Evolutionary conservation across 2,797 vertebrate species (phyloP), one percentile per base, ranked within the genome.

Genomic region (Neosilurus mollespiculum): DNA sequence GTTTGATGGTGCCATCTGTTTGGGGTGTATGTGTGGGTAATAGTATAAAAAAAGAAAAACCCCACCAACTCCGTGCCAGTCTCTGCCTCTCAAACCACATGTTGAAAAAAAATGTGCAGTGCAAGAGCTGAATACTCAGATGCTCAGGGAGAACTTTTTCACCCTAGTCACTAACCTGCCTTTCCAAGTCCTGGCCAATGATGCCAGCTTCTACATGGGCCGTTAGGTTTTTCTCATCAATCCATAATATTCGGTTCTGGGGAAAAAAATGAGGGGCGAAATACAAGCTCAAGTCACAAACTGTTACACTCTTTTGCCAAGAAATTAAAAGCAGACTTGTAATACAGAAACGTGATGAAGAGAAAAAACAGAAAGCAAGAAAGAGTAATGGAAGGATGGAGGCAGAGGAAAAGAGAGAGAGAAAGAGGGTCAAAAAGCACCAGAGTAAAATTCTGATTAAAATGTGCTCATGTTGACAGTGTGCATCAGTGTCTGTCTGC

Each of bases 161-260:
- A 65, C 62, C 24, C 58, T 43, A 69, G 24, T 72, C 54, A 88
- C 92, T 93, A 94, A 99, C 98, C 95, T 96, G 92, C 92, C 96
- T 96, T 94, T 99, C 98, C 92, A 99, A 93, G 83, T 99, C 97
- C 92, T 99, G 97, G 79, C 98, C 98, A 73, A 97, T 94, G 90
- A 99, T 98, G 87, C 98, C 98, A 87, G 98, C 96, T 90, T 99
- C 97, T 82, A 97, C 92, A 79, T 96, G 97, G 87, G 95, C 97
- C 7, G 97, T 99, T 91, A 99, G 92, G 90, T 99, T 99, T 89
- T 97, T 98, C 93, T 99, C 98, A 89, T 99, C 98, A 85, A 99
- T 95, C 98, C 98, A 99, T 72, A 99, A 93, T 90, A 99, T 98
- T 86, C 95, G 96, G 91, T 97, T 99, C 98, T 99, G 91, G 86